Base-by-base conservation (phyloP, 2,113 vertebrate genomes). In the Stomatorhinus ivindoensis region DNA sequence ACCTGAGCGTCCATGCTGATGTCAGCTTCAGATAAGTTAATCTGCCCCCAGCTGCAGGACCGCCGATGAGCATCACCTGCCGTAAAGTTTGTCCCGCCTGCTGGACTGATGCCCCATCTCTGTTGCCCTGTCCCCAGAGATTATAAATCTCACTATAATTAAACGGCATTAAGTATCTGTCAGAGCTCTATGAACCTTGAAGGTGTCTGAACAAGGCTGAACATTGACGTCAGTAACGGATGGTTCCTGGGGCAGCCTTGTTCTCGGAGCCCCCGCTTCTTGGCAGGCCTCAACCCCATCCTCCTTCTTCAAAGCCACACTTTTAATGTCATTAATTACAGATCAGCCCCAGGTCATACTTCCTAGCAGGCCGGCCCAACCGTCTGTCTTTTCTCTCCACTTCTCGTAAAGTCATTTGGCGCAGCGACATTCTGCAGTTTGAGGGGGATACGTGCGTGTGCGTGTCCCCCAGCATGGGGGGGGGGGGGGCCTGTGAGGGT, bases 301-400 rank as follows among this genome's bases (percentile, higher is more conserved):
- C 44, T 13, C 82, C 21, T 35, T 11, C 24, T 80, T 35, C n/a
- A 48, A 51, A 80, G n/a, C 17, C 17, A 19, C 11, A 53, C 11
- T 86, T 27, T 86, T 61, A 88, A 15, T 27, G 13, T 48, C 5
- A 19, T 88, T 88, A 80, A 88, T 88, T 80, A 88, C 27, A 50
- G 13, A 51, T 42, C 42, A 35, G 19, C 76, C 76, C 15, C 53
- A 1, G 27, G 47, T 11, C 3, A 6, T 31, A 0, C 4, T n/a
- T 17, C 27, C 10, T 39, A 3, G 65, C 17, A 1, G 3, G 46
- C 47, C 15, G 11, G 61, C 17, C 24, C 1, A 50, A 13, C 8
- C 24, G 21, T 11, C 24, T 19, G 55, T 69, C n/a, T 47, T 19
- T 88, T 13, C 39, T 11, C 50, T 58, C 19, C 53, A 15, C 42